Conservation (phyloP, 2,797 vertebrate genomes). For the Ctenochaetus hawaiiensis region DNA sequence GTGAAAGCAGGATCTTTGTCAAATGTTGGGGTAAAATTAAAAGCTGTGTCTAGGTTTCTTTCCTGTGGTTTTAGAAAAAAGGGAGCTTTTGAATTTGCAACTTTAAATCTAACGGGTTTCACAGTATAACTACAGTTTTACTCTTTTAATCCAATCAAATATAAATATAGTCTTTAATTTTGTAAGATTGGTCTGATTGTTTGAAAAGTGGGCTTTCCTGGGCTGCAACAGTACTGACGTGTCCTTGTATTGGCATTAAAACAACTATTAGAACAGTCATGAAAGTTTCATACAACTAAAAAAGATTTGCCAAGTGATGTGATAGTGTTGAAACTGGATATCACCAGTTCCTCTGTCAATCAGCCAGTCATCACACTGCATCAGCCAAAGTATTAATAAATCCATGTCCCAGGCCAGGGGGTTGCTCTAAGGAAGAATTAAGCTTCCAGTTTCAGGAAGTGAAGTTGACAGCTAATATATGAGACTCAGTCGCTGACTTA, state of each 20-base stretch:
- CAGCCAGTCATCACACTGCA: background rate
- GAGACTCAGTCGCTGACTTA: background rate
- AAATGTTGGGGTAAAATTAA: constrained; percentile 32
- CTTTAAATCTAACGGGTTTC: background rate
- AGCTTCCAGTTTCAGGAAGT: constrained; percentile 24
- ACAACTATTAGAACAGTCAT: background rate
- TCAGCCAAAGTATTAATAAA: constrained; percentile 30
- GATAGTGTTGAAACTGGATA: background rate
- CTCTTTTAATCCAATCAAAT: background rate
- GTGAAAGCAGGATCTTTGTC: constrained; percentile 27
- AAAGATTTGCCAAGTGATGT: background rate
- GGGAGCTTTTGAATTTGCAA: background rate
- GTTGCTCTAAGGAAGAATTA: constrained; percentile 3
- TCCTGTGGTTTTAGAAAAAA: constrained; percentile 6
- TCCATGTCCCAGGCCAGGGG: background rate
- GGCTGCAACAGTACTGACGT: constrained; percentile 2
- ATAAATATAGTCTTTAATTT: background rate
- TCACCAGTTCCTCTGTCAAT: background rate
- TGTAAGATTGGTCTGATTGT: constrained; percentile 22
- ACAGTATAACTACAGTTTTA: constrained; percentile 24
- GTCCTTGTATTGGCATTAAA: background rate
- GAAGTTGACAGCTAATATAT: constrained; percentile 5
- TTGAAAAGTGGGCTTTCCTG: background rate
- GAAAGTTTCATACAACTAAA: background rate
- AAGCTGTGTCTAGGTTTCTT: constrained; percentile 13